Conservation (phyloP, 2,113 vertebrate species). For the Arvicanthis niloticus region DNA sequence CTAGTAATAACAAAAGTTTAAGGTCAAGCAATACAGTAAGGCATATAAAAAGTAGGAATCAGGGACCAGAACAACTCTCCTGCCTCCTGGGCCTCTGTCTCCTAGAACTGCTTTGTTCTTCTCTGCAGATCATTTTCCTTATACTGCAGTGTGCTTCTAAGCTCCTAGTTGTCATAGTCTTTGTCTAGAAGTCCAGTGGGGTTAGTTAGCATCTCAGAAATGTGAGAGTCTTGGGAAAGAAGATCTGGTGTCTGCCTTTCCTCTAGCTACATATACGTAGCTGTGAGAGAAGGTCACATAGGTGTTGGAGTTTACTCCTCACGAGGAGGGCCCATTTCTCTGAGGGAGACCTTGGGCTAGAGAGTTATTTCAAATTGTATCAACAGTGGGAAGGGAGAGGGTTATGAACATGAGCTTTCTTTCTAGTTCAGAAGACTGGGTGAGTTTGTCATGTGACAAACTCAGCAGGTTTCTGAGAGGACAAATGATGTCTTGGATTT, state of each 20-base stretch:
- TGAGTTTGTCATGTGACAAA: background rate
- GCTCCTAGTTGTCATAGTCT: background rate
- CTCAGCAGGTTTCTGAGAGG: background rate
- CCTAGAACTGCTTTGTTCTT: constrained; percentile 48
- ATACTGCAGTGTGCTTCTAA: background rate
- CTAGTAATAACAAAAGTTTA: constrained; percentile 12
- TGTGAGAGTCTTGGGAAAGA: constrained; percentile 53
- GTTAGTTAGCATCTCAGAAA: constrained; percentile 41
- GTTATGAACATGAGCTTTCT: constrained; percentile 28
- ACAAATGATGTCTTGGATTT: constrained; percentile 27
- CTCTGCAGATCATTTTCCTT: constrained; percentile 39
- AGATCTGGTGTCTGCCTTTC: constrained; percentile 22
- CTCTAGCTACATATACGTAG: background rate
- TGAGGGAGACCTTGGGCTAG: background rate
- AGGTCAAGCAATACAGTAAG: background rate
- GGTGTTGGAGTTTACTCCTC: background rate
- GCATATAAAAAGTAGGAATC: background rate
- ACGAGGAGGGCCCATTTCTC: background rate
- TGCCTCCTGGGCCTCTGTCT: constrained; percentile 38
- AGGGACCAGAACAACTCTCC: constrained; percentile 22
- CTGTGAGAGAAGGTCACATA: background rate
- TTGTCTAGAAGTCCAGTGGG: background rate
- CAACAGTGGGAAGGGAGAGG: background rate
- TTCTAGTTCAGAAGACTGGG: background rate
- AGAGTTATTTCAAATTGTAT: background rate